Percentiles rank a stretch among this genome's conserved stretches.
Conservation (phyloP, 2,797 vertebrate species). For the Antrozous pallidus region DNA sequence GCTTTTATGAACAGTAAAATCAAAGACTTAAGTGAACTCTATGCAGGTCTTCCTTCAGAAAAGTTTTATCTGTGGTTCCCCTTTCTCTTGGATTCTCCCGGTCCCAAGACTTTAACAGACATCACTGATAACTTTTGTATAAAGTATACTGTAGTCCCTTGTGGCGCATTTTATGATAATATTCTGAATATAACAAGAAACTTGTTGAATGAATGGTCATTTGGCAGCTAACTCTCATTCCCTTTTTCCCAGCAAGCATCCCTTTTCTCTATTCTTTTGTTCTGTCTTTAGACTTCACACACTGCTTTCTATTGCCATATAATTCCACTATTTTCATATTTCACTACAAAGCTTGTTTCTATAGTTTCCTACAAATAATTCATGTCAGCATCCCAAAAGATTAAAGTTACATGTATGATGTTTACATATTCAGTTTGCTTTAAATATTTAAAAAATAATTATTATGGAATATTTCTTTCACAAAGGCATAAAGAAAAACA, state of each 20-base stretch:
- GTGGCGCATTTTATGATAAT: not conserved
- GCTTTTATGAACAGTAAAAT: not conserved
- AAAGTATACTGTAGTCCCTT: not conserved
- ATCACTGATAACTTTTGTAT: not conserved
- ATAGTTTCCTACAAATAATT: constrained; percentile 20
- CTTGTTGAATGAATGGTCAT: not conserved
- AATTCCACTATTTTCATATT: constrained; percentile 13
- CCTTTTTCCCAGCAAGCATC: not conserved
- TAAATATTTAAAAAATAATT: not conserved
- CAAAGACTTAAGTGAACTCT: not conserved
- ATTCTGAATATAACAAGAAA: not conserved
- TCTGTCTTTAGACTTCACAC: not conserved
- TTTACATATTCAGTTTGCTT: not conserved
- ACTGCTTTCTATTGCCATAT: not conserved
- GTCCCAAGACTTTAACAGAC: not conserved
- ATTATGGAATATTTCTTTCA: constrained; percentile 5
- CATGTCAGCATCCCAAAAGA: not conserved
- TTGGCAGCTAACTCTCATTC: not conserved
- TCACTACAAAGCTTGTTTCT: not conserved
- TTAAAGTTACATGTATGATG: not conserved
- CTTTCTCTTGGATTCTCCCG: not conserved
- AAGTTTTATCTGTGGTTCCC: not conserved
- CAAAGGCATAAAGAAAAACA: constrained; percentile 35
- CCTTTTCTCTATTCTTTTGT: not conserved
- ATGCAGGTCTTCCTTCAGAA: not conserved